Evolutionary conservation across 2,113 vertebrate species (phyloP).

Genomic region (Columba livia): DNA sequence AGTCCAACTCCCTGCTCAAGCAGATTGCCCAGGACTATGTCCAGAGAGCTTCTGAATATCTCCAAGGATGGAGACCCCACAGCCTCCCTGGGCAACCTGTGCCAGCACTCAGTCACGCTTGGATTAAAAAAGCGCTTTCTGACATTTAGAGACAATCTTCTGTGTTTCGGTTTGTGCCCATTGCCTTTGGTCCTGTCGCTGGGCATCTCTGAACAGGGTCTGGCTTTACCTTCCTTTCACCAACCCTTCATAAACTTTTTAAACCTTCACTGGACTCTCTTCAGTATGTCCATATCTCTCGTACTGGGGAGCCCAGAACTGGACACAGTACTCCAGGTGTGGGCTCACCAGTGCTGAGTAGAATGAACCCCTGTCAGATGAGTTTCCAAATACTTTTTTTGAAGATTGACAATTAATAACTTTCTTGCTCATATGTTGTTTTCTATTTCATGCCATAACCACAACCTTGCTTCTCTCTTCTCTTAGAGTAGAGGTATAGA

Average conservation of each 20-base stretch:
- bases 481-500: neutral
- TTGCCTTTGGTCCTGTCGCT: neutral
- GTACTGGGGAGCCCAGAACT: no score
- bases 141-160: neutral
- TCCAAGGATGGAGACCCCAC: neutral
- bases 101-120: neutral
- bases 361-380: neutral
- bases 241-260: neutral
- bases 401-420: accelerated
- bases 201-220: neutral
- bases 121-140: neutral
- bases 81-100: neutral
- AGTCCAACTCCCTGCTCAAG: neutral
- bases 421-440: neutral
- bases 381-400: neutral
- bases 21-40: neutral
- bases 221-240: neutral
- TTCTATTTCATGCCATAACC: neutral
- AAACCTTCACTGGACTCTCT: neutral
- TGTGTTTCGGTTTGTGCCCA: neutral
- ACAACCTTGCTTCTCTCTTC: neutral
- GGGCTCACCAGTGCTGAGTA: neutral
- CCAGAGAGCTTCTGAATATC: accelerated
- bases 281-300: neutral
- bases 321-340: no score